Base-by-base conservation (phyloP, 2,888 invertebrate species). In the Caenorhabditis macrosperma region DNA sequence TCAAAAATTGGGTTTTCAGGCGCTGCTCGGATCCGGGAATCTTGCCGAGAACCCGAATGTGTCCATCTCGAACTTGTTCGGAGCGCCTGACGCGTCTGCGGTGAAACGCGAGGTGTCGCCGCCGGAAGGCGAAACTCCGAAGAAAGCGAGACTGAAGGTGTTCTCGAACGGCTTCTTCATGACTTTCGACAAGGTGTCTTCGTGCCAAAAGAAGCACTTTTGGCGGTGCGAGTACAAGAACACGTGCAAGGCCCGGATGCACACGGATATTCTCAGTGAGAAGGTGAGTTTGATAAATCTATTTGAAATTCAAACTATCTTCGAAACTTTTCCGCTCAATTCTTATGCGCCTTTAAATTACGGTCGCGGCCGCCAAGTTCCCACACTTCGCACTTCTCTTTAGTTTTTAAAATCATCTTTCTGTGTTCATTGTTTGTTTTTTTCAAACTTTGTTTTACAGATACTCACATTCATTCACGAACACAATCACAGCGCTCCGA, bases 171-270 rank as follows among this genome's bases (percentile, higher is more conserved):
- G 74, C 9, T 74, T 22, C 38, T 74, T 74, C 15, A 74, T 74
- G 74, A 74, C 74, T 0, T 74, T 64, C 44, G 74, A 74, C 52
- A 74, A 74, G 15, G 38, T 74, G 15, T 74, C 74, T 2, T 74
- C 74, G 41, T 74, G 74, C 15, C 35, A 35, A 12, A 57, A 57
- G 41, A 64, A 66, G 24, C 57, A 64, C 12, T 74, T 74, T 30
- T 74, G 74, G 74, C 12, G 74, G 33, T 74, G 74, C 59, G 74
- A 74, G 28, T 74, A 59, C 59, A 74, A 74, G 41, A 72, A 72
- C 28, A 72, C 72, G 1, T 72, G 72, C 35, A 72, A 72, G 28
- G 72, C 72, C 0, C n/a, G 74, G 12, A 74, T 74, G 64, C 74
- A 74, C 26, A 74, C 74, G 24, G 74, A 74, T 38, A 57, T 64